A percentile compares a stretch with the other conserved stretches of the same genome.
These are phyloP conservation scores for Campylomormyrus tamandua DNA, from an alignment of 2,113 vertebrate genomes.

Conservation along the genomic window DNA sequence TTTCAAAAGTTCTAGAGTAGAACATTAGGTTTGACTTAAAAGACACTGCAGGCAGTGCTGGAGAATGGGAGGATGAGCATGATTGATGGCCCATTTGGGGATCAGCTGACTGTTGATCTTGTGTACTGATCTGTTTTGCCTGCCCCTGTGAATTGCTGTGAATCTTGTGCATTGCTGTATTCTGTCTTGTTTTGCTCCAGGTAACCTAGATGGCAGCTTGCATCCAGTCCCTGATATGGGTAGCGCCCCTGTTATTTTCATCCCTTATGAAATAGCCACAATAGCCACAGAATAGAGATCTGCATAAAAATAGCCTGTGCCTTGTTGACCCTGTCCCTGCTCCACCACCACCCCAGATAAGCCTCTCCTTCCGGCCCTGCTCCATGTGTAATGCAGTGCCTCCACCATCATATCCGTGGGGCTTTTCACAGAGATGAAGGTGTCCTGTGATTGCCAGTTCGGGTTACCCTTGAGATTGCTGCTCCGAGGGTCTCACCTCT, in stretches of 20 bases:
- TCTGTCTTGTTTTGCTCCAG: not conserved
- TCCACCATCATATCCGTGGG: not conserved
- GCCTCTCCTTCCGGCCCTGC: not conserved
- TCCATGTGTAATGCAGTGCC: not conserved
- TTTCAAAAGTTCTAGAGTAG: not conserved
- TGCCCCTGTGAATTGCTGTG: not conserved
- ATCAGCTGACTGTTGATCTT: not conserved
- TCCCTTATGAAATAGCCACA: not conserved
- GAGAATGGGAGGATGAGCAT: not conserved
- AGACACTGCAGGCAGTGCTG: not conserved
- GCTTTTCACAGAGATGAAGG: not conserved
- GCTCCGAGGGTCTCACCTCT: slow-evolving; percentile 56
- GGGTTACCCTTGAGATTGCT: not conserved
- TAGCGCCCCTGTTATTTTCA: not conserved
- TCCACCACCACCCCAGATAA: not conserved
- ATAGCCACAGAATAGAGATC: not conserved
- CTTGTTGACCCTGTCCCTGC: not conserved
- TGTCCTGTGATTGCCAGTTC: not conserved
- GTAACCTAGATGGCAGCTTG: not conserved
- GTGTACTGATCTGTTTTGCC: not conserved
- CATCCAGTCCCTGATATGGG: not conserved
- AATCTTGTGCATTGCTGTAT: not conserved
- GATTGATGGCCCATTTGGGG: not conserved
- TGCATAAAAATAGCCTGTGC: not conserved
- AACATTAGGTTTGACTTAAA: not conserved